Evolutionary conservation across 2,113 vertebrate species (phyloP).

Genomic region (Seriola aureovittata): DNA sequence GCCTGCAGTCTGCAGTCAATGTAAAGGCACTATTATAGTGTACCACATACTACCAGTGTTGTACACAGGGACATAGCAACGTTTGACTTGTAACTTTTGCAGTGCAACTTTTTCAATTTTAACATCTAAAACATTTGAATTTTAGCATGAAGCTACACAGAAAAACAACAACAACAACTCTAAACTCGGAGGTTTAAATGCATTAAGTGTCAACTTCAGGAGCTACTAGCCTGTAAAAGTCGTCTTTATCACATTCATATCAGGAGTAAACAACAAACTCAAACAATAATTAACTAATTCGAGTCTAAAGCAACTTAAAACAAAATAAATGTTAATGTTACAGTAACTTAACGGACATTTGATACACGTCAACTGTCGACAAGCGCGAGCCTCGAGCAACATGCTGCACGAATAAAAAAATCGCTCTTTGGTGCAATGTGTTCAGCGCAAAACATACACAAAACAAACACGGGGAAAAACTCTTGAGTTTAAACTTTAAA

Average conservation of each 20-base stretch:
- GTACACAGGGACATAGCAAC: neutral
- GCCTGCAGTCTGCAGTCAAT: slow-evolving; percentile 32
- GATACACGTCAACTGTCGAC: slow-evolving; percentile 42
- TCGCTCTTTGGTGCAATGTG: neutral
- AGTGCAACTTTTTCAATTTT: neutral
- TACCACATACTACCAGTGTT: neutral
- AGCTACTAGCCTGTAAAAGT: neutral
- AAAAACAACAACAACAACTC: neutral
- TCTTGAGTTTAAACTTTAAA: slow-evolving; percentile 24
- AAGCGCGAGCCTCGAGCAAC: slow-evolving; percentile 23
- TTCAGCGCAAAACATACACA: neutral
- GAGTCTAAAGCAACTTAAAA: neutral
- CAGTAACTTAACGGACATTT: slow-evolving; percentile 20
- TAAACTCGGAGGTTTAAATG: neutral
- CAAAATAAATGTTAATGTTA: neutral
- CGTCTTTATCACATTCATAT: neutral
- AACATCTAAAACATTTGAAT: neutral
- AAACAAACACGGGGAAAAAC: neutral
- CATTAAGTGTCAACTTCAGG: neutral
- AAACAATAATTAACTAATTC: neutral
- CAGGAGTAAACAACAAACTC: neutral
- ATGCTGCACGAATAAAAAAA: slow-evolving; percentile 1
- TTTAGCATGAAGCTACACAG: neutral
- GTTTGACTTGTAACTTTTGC: neutral
- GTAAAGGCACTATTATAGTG: slow-evolving; percentile 19